Evolutionary conservation across 2,888 invertebrate genomes (phyloP).

Genomic region (Nemoura dubitans): DNA sequence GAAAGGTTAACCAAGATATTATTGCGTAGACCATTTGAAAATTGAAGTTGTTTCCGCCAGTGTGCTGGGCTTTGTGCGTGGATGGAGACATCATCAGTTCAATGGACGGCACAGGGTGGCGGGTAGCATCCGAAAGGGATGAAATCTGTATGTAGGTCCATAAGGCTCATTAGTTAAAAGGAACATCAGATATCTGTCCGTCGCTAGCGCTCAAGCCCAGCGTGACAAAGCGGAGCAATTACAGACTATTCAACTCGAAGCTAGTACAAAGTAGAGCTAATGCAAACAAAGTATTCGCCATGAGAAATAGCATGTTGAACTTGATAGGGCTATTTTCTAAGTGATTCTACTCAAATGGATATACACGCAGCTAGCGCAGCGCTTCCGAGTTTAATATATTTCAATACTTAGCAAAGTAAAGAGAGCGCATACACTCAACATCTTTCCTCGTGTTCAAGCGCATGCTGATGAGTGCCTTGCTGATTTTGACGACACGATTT

Average conservation of each 20-base stretch:
- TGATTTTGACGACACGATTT: background rate
- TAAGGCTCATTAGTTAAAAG: conserved; percentile 44
- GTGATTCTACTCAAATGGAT: background rate
- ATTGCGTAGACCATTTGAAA: background rate
- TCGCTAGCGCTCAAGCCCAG: background rate
- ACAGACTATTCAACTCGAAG: conserved; percentile 27
- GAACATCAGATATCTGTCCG: conserved; percentile 16
- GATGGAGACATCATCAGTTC: conserved; percentile 9
- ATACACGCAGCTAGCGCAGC: background rate
- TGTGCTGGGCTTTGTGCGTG: background rate
- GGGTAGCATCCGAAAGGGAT: background rate
- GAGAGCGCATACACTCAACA: background rate
- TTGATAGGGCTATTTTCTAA: background rate
- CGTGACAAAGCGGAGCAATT: conserved; percentile 36
- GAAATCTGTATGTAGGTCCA: conserved; percentile 41
- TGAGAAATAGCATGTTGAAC: background rate
- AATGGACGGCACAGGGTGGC: conserved; percentile 19
- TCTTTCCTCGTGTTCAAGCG: background rate
- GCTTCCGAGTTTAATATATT: background rate
- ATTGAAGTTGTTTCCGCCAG: conserved; percentile 8
- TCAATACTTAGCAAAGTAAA: background rate
- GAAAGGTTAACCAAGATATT: too few species aligned
- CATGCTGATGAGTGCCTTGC: background rate
- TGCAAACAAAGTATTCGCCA: conserved; percentile 27
- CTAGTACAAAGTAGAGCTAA: background rate